A percentile compares a stretch with the other conserved stretches of the same genome.
These are phyloP conservation scores for Lytechinus variegatus DNA, from an alignment of 35 echinoderm and acorn worm genomes.

Conservation along the genomic window DNA sequence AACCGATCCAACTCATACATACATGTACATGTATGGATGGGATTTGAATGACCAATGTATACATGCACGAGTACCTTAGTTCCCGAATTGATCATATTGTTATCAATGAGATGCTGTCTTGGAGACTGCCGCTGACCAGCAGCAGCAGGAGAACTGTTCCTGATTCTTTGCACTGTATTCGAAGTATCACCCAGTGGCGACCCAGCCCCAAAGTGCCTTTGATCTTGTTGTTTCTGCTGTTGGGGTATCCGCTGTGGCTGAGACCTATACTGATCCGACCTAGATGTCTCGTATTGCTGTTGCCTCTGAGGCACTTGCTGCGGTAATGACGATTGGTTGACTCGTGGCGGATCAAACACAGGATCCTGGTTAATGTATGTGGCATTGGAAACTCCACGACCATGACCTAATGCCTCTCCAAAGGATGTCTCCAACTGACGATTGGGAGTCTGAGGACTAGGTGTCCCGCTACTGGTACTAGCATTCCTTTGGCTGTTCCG, in stretches of 20 bases:
- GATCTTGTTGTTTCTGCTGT: neutral
- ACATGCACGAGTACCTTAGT: neutral
- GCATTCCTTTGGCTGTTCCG: neutral
- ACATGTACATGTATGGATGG: neutral
- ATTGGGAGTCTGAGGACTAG: constrained; percentile 32
- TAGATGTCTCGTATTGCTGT: neutral
- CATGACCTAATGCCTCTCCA: constrained; percentile 50
- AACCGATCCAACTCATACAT: neutral
- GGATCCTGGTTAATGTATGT: constrained; percentile 39
- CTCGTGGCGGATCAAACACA: neutral
- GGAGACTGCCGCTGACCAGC: neutral
- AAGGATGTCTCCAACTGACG: constrained; percentile 60
- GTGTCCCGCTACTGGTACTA: constrained; percentile 12
- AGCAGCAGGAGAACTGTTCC: constrained; percentile 3
- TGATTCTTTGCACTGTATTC: neutral
- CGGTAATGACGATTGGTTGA: neutral
- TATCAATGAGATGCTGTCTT: neutral
- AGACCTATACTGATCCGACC: neutral
- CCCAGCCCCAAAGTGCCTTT: constrained; percentile 3
- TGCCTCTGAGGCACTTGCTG: neutral
- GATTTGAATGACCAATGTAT: neutral
- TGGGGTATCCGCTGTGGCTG: neutral
- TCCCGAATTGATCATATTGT: constrained; percentile 22
- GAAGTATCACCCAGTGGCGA: neutral
- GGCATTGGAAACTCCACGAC: constrained; percentile 58